phyloP scores from a whole-genome alignment of 2,888 invertebrate species.

The Polyommatus iphigenia region DNA sequence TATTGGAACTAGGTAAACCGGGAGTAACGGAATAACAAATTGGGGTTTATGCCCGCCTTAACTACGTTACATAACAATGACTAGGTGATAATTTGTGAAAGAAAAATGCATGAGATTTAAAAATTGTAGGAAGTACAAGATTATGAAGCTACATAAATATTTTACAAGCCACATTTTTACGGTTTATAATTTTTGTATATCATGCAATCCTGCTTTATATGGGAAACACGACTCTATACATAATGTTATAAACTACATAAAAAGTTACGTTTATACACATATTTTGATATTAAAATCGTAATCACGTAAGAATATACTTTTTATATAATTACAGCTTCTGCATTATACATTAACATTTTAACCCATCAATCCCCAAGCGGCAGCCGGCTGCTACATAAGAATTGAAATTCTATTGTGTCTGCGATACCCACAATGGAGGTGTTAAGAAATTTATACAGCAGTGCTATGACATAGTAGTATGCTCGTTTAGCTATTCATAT shows the following conservation, averaged over 20 bases:
- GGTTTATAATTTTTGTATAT: background rate
- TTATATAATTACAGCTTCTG: background rate
- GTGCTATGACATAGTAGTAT: no score
- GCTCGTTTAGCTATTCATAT: no score
- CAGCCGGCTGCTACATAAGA: no score
- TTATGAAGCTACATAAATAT: constrained; percentile 4
- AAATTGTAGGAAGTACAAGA: background rate
- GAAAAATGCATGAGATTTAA: background rate
- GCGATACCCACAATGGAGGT: no score
- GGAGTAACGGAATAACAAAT: no score
- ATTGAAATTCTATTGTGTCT: no score
- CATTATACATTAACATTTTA: background rate
- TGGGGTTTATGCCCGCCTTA: no score
- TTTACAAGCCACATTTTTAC: constrained; percentile 7
- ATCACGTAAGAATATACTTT: background rate
- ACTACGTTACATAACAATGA: background rate
- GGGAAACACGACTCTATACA: background rate
- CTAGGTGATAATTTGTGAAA: background rate
- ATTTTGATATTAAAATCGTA: background rate
- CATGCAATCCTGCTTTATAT: background rate
- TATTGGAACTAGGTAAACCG: no score
- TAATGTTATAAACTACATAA: background rate
- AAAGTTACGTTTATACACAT: background rate
- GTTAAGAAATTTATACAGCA: no score
- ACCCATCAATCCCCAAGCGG: no score